Percentiles rank a stretch among this genome's conserved stretches.
These are phyloP conservation scores for Paradisaea rubra DNA, from an alignment of 2,113 vertebrate species.

Conservation along the genomic window DNA sequence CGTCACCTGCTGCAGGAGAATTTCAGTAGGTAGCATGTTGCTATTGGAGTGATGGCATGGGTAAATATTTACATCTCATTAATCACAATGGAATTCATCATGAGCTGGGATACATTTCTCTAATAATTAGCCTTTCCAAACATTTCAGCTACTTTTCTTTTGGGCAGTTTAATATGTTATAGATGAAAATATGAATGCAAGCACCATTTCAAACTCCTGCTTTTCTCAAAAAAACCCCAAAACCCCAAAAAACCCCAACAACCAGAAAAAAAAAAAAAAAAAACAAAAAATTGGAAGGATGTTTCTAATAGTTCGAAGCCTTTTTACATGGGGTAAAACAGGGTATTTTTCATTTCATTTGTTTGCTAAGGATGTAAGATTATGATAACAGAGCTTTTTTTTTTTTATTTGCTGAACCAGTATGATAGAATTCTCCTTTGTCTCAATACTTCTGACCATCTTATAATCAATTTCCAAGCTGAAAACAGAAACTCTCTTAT, in stretches of 20 bases:
- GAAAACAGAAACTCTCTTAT: background rate
- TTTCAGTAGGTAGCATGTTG: background rate
- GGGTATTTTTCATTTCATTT: background rate
- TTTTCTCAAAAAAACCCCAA: background rate
- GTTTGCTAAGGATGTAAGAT: background rate
- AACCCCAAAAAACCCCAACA: background rate
- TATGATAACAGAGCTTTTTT: background rate
- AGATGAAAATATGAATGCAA: background rate
- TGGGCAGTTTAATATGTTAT: background rate
- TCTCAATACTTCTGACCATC: background rate
- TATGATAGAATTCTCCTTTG: background rate
- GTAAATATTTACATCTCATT: background rate
- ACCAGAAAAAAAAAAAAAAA: background rate
- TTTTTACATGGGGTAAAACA: background rate
- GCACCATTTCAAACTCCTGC: background rate
- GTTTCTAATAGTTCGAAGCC: background rate
- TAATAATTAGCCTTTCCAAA: background rate
- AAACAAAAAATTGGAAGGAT: accelerated
- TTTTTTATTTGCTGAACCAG: background rate
- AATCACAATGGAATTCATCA: background rate
- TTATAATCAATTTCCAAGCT: background rate
- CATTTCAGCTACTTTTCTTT: background rate
- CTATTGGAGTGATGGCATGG: background rate
- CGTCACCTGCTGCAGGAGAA: accelerated
- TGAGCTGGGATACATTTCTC: background rate